These are phyloP conservation scores for Scaptomyza graminum DNA, from an alignment of 1,140 invertebrate species.

Conservation along the genomic window DNA sequence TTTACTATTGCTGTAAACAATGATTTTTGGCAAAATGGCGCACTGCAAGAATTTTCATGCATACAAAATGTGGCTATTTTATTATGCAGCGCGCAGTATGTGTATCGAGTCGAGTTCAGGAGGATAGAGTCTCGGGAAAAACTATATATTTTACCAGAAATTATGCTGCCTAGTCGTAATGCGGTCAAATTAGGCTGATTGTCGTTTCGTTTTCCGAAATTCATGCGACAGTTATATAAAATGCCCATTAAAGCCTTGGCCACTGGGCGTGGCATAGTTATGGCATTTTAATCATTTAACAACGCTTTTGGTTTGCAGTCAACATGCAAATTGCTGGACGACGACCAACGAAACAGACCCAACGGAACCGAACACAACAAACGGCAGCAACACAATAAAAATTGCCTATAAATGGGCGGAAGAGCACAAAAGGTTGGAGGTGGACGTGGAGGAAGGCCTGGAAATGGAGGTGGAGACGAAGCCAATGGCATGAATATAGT, in stretches of 20 bases:
- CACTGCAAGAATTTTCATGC: not conserved
- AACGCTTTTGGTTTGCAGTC: constrained; percentile 69
- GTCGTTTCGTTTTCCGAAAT: constrained; percentile 14
- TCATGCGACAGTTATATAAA: constrained; percentile 34
- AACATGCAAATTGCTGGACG: constrained; percentile 73
- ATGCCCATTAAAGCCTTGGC: constrained; percentile 43
- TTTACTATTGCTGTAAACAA: constrained; percentile 8
- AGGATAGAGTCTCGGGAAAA: not conserved
- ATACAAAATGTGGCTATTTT: constrained; percentile 21
- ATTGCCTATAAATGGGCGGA: constrained; percentile 78
- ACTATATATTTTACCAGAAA: not conserved
- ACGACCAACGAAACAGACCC: constrained; percentile 32
- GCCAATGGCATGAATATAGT: constrained; percentile 31
- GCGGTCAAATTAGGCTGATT: constrained; percentile 49
- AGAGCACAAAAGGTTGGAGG: constrained; percentile 32
- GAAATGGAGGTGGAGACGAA: not conserved
- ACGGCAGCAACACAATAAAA: constrained; percentile 65
- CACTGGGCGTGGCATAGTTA: constrained; percentile 56
- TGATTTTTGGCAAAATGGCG: not conserved
- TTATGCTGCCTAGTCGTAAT: constrained; percentile 32
- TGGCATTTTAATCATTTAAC: constrained; percentile 79
- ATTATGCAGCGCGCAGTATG: constrained; percentile 3
- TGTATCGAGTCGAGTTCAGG: not conserved
- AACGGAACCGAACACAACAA: constrained; percentile 22
- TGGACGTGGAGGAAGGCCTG: constrained; percentile 1